Evolutionary conservation across 2,797 vertebrate species (phyloP).

Genomic region (Leptatherina wallacei): DNA sequence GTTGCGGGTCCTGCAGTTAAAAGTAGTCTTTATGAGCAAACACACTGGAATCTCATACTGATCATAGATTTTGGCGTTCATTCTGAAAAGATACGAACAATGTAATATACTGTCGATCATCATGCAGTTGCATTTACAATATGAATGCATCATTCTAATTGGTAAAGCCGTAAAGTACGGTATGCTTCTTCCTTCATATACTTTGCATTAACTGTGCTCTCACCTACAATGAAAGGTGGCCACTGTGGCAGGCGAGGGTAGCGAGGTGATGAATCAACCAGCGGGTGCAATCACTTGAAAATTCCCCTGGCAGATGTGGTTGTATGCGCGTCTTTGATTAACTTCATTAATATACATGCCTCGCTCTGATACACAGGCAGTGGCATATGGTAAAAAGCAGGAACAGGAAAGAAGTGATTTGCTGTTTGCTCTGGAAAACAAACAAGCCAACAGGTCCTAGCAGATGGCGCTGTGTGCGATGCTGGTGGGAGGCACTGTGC

Average conservation of each 20-base stretch:
- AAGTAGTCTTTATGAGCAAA: conserved; percentile 45
- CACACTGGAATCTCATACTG: conserved; percentile 29
- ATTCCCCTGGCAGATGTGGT: conserved; percentile 79
- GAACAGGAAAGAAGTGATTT: conserved; percentile 98
- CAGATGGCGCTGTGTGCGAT: conserved; percentile 91
- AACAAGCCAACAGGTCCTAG: conserved; percentile 98
- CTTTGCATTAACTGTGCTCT: conserved; percentile 24
- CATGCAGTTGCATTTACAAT: conserved; percentile 13
- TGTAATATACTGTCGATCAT: background rate
- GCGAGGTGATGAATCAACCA: conserved; percentile 62
- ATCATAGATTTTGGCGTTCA: background rate
- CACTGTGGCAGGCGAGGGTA: conserved; percentile 40
- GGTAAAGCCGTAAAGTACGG: background rate
- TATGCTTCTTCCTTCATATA: conserved; percentile 1
- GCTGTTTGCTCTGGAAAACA: conserved; percentile 99
- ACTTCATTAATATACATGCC: conserved; percentile 98
- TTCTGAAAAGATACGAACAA: background rate
- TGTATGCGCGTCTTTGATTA: conserved; percentile 87
- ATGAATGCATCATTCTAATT: conserved; percentile 13
- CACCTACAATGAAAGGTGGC: conserved; percentile 43
- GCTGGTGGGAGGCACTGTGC: conserved; percentile 87
- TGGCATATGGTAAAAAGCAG: conserved; percentile 97
- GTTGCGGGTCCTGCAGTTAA: conserved; percentile 53
- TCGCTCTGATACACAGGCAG: conserved; percentile 91
- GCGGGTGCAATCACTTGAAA: conserved; percentile 66